These are phyloP conservation scores for Leptinotarsa defecta DNA, from an alignment of 1,140 invertebrate species.

Conservation along the genomic window DNA sequence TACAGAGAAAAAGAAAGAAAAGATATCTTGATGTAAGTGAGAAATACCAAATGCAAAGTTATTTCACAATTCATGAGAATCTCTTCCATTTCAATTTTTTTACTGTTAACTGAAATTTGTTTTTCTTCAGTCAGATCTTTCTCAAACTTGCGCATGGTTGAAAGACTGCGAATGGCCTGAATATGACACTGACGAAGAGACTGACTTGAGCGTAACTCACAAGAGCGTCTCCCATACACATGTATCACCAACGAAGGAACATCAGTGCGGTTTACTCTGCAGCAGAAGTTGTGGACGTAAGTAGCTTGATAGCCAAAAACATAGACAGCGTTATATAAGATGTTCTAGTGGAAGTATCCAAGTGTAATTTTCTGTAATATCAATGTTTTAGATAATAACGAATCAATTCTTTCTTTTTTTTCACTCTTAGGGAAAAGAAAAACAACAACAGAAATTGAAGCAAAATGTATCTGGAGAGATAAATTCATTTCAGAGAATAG, in stretches of 20 bases:
- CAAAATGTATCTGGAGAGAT: no score
- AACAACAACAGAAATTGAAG: no score
- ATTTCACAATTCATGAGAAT: background rate
- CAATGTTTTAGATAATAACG: no score
- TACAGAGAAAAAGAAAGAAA: conserved; percentile 58
- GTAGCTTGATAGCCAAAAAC: background rate
- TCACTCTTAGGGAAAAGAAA: no score
- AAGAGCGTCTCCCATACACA: conserved; percentile 36
- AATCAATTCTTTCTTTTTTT: no score
- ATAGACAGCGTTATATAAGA: no score
- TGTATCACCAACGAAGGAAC: conserved; percentile 44
- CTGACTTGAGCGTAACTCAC: conserved; percentile 46
- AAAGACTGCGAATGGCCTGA: conserved; percentile 67
- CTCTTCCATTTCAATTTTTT: background rate
- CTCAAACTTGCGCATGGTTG: conserved; percentile 55
- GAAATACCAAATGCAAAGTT: background rate
- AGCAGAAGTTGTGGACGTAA: conserved; percentile 44
- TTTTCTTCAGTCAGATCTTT: conserved; percentile 49
- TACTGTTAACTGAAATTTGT: background rate
- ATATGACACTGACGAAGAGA: conserved; percentile 65
- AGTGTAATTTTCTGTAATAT: no score
- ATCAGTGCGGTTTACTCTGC: conserved; percentile 49
- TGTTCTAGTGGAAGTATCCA: no score
- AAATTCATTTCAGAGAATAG: no score
- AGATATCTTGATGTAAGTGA: conserved; percentile 57